These are phyloP conservation scores for Neolamprologus ventralis DNA, from an alignment of 2,113 vertebrate genomes.

Conservation along the genomic window DNA sequence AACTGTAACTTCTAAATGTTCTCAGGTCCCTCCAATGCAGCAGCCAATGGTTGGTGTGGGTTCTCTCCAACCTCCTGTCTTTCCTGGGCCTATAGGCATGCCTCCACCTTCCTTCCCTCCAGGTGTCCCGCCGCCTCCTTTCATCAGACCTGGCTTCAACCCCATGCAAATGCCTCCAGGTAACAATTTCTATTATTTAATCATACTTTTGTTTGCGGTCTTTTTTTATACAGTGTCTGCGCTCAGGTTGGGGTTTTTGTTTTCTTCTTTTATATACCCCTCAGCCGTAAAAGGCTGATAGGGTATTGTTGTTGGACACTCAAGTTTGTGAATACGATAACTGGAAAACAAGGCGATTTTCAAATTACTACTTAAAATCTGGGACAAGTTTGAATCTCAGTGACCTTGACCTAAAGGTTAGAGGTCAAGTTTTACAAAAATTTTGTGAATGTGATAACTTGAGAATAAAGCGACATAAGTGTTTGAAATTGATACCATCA, in stretches of 20 bases:
- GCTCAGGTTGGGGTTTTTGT: background rate
- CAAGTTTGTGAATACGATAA: background rate
- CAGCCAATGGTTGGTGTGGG: conserved; percentile 79
- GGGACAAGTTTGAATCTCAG: background rate
- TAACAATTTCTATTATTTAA: conserved; percentile 33
- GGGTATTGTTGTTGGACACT: background rate
- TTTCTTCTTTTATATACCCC: background rate
- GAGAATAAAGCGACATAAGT: background rate
- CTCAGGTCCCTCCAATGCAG: conserved; percentile 81
- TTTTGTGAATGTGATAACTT: background rate
- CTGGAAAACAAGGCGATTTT: background rate
- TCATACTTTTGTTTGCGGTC: background rate
- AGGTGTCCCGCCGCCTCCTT: conserved; percentile 84
- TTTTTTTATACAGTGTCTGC: background rate
- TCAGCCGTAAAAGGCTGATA: background rate
- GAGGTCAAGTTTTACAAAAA: background rate
- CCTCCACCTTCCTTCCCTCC: conserved; percentile 92
- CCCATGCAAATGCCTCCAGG: conserved; percentile 97
- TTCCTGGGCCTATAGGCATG: conserved; percentile 85
- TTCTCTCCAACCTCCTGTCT: conserved; percentile 78
- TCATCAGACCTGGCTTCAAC: conserved; percentile 92
- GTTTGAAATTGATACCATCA: background rate
- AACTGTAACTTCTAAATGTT: background rate
- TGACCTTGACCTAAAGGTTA: background rate
- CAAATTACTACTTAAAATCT: background rate